phyloP scores from a whole-genome alignment of 2,888 invertebrate genomes.

The Parnassius orleans region DNA sequence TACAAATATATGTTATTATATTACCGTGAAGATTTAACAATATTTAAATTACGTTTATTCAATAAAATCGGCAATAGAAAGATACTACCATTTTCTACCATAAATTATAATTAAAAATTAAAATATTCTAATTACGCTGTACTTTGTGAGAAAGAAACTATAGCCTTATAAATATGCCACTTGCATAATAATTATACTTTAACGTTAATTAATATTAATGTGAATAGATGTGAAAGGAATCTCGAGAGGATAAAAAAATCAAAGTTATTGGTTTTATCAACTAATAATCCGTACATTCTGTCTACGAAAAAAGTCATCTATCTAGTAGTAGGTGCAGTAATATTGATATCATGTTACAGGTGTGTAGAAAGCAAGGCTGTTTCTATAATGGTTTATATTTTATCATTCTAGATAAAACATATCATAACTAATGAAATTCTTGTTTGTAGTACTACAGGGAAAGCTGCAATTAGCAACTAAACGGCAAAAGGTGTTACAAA shows the following conservation, averaged over 20 bases:
- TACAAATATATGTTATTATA: conserved; percentile 28
- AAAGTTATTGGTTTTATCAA: neutral
- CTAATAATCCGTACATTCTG: conserved; percentile 16
- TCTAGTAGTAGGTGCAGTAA: conserved; percentile 24
- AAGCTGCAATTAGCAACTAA: conserved; percentile 72
- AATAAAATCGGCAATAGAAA: too few relatives aligned
- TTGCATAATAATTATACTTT: too few relatives aligned
- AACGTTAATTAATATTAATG: too few relatives aligned
- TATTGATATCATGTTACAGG: conserved; percentile 29
- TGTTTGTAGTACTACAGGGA: conserved; percentile 60
- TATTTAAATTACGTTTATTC: too few relatives aligned
- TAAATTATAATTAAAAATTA: too few relatives aligned
- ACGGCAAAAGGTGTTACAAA: conserved; percentile 70
- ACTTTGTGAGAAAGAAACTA: too few relatives aligned
- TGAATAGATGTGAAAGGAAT: conserved; percentile 19
- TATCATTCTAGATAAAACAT: conserved; percentile 54
- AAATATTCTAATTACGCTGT: too few relatives aligned
- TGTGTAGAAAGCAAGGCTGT: conserved; percentile 41
- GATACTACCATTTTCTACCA: too few relatives aligned
- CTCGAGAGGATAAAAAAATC: neutral
- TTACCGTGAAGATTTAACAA: too few relatives aligned
- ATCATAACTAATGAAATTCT: conserved; percentile 55
- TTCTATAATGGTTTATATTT: conserved; percentile 44
- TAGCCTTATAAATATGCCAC: too few relatives aligned
- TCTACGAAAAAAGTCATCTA: conserved; percentile 13